These are phyloP conservation scores for Harmothoe impar DNA, from an alignment of 2,888 invertebrate species.

Conservation along the genomic window DNA sequence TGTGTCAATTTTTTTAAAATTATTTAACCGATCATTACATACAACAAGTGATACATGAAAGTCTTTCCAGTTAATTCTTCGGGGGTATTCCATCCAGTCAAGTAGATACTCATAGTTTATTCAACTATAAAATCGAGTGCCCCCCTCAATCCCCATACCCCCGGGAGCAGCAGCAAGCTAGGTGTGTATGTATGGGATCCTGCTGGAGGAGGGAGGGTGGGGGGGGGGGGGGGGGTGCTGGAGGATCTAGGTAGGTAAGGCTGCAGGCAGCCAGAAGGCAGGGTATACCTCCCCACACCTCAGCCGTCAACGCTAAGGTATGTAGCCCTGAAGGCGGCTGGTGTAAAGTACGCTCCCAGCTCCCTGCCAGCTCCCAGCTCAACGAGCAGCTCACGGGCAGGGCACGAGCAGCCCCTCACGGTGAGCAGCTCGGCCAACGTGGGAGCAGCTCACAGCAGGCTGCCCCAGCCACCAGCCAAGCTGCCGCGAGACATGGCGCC, in stretches of 20 bases:
- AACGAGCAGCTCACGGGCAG: too few relatives aligned
- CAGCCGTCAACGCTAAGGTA: slow-evolving; percentile 21
- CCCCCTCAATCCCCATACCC: too few relatives aligned
- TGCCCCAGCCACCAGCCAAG: not conserved
- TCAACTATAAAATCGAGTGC: too few relatives aligned
- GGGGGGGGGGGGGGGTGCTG: not conserved
- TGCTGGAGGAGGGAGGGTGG: not conserved
- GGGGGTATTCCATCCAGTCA: too few relatives aligned
- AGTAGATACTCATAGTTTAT: too few relatives aligned
- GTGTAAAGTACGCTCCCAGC: not conserved
- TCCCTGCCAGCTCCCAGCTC: not conserved
- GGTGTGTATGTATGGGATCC: not conserved
- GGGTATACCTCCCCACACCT: not conserved
- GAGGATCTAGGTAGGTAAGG: not conserved
- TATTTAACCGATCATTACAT: too few relatives aligned
- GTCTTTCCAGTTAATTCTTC: too few relatives aligned
- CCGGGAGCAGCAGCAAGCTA: too few relatives aligned
- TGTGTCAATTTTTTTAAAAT: too few relatives aligned
- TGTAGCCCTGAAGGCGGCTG: not conserved
- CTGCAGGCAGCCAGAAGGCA: not conserved
- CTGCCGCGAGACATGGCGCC: too few relatives aligned
- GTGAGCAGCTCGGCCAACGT: too few relatives aligned
- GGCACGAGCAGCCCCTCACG: not conserved
- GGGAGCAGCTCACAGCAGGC: slow-evolving; percentile 29
- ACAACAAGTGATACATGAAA: too few relatives aligned